phyloP scores from a whole-genome alignment of 2,797 vertebrate genomes.

The Podarcis siculus region DNA sequence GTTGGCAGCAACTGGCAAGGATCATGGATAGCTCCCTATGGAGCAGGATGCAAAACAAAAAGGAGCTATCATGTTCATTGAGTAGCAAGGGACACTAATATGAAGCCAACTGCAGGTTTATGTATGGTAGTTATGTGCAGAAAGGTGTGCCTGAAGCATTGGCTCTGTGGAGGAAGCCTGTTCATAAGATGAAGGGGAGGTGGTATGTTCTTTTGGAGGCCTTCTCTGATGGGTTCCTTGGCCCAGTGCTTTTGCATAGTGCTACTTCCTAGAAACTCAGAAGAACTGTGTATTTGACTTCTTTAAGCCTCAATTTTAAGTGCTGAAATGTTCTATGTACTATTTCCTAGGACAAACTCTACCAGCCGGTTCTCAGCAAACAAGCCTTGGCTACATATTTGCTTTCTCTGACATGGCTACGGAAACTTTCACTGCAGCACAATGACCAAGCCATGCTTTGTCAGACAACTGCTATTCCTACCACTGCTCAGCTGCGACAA shows the following conservation, averaged over 20 bases:
- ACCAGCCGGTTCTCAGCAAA: neutral
- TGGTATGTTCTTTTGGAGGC: neutral
- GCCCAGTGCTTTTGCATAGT: neutral
- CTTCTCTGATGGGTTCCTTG: neutral
- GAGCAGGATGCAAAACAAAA: neutral
- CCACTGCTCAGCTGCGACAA: conserved; percentile 42
- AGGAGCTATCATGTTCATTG: neutral
- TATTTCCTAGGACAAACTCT: neutral
- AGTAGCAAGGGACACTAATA: neutral
- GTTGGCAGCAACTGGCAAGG: neutral
- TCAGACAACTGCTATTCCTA: conserved; percentile 36
- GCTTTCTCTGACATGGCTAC: conserved; percentile 5
- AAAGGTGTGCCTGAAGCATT: neutral
- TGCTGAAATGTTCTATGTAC: neutral
- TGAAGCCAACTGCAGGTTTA: neutral
- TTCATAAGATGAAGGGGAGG: neutral
- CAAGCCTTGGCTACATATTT: conserved; percentile 5
- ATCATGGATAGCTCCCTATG: neutral
- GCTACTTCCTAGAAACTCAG: neutral
- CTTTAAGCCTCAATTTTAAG: neutral
- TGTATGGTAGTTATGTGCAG: neutral
- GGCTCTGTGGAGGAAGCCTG: neutral
- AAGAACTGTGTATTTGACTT: neutral
- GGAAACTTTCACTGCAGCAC: neutral
- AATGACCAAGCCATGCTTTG: conserved; percentile 32